A percentile compares a stretch with the other conserved stretches of the same genome.
Conservation (phyloP, 1,140 invertebrate species). For the Drosophila biarmipes region DNA sequence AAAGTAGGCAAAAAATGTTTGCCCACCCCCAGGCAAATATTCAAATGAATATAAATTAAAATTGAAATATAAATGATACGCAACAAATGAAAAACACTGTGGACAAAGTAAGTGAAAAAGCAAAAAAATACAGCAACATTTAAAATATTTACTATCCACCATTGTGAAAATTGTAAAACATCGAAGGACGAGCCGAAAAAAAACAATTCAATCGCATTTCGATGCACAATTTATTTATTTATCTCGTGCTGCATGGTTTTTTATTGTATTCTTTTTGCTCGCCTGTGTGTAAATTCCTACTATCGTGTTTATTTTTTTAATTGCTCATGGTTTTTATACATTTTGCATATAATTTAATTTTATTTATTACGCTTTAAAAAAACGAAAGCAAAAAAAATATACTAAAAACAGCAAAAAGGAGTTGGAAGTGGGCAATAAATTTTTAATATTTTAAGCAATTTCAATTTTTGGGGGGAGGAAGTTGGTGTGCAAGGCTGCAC, state of each 20-base stretch:
- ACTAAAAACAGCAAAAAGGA: constrained; percentile 31
- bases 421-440: constrained; percentile 56
- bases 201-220: constrained; percentile 60
- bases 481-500: constrained; percentile 3
- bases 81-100: constrained; percentile 32
- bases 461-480: constrained; percentile 7
- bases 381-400: constrained; percentile 6
- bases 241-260: constrained; percentile 56
- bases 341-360: constrained; percentile 77
- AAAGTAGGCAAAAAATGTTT: constrained; percentile 6
- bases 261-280: constrained; percentile 43
- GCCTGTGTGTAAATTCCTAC: constrained; percentile 52
- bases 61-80: constrained; percentile 78
- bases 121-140: constrained; percentile 40
- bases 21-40: constrained; percentile 24
- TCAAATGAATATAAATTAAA: constrained; percentile 76
- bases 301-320: constrained; percentile 79
- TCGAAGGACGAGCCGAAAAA: constrained; percentile 19
- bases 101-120: constrained; percentile 11
- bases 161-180: constrained; percentile 75
- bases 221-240: constrained; percentile 69
- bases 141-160: constrained; percentile 75
- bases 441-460: constrained; percentile 68
- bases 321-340: constrained; percentile 64
- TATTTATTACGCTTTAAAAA: constrained; percentile 66